Evolutionary conservation across 2,888 invertebrate genomes (phyloP), one percentile per base, ranked within the genome.

Genomic region (Baccha elongata): DNA sequence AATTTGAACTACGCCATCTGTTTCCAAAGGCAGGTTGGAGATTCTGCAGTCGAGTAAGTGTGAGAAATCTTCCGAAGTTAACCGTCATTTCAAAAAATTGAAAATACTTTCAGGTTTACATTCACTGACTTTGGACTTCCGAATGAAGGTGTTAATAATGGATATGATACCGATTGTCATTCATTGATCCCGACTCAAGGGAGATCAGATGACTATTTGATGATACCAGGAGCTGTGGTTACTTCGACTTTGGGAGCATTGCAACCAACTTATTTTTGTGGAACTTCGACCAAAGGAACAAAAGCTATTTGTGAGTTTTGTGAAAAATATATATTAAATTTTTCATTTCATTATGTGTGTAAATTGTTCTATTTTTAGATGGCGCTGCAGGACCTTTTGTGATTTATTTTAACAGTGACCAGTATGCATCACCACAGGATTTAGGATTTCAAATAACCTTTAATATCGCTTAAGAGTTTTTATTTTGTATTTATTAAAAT

Each of bases 1-100:
- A 92, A 92, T 79, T 86, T 93, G 73, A 90, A 91, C 1, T 95
- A 95, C 86, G 93, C 93, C 0, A 93, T 93, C 0, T 94, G 94
- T 88, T 94, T 95, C 87, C 93, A 92, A 86, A 87, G 89, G 1
- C 64, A 65, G 11, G 26, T 86, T 7, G 86, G 86, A 6, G 87
- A 88, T 53, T 86, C 85, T 23, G 87, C 87, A 85, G 88, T 90
- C 40, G 87, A 89, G 90, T 90, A 67, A 85, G 87, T 80, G 42
- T 19, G 7, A 32, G 19, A 7, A 55, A 21, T 7, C 7, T 23
- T 21, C 1, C 32, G 10, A 21, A 0, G 13, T 26, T 5, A 15
- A 42, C 3, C 13, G 13, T 15, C 5, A 7, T 13, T 42, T 42
- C 35, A 8, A 0, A 35, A 8, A 11, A 35, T 8, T 35, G 35